Conservation (phyloP, 2,113 vertebrate genomes). For the Phyllostomus hastatus region DNA sequence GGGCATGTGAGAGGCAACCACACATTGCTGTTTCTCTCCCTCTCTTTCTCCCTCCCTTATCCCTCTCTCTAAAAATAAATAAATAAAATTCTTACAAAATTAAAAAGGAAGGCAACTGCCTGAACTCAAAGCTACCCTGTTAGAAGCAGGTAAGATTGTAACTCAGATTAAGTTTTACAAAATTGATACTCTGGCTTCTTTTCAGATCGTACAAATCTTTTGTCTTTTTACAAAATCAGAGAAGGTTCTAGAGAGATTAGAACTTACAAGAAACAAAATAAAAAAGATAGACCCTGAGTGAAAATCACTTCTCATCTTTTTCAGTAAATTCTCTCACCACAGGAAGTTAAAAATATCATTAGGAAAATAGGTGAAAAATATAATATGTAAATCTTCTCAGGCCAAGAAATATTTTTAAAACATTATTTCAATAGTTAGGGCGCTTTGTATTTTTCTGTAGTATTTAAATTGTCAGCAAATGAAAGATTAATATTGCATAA, state of each 20-base stretch:
- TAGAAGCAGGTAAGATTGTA: not conserved
- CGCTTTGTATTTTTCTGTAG: not conserved
- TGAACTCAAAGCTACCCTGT: not conserved
- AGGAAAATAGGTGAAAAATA: not conserved
- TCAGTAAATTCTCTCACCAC: not conserved
- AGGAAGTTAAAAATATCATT: not conserved
- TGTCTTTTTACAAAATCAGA: not conserved
- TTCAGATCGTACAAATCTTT: too few relatives aligned
- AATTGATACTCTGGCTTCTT: not conserved
- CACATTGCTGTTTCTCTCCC: too few relatives aligned
- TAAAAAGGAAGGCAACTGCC: not conserved
- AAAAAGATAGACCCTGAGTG: not conserved
- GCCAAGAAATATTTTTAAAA: not conserved
- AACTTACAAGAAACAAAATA: not conserved
- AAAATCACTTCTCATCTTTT: not conserved
- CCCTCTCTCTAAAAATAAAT: too few relatives aligned
- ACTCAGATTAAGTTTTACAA: not conserved
- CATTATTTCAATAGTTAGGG: not conserved
- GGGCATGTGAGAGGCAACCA: too few relatives aligned
- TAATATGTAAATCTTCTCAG: not conserved
- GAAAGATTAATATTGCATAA: not conserved
- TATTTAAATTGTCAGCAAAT: constrained; percentile 5
- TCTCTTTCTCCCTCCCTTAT: too few relatives aligned
- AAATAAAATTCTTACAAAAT: too few relatives aligned
- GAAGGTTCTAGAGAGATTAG: not conserved